These are phyloP conservation scores for Rhincodon typus DNA, from an alignment of 2,797 vertebrate species.

Conservation along the genomic window DNA sequence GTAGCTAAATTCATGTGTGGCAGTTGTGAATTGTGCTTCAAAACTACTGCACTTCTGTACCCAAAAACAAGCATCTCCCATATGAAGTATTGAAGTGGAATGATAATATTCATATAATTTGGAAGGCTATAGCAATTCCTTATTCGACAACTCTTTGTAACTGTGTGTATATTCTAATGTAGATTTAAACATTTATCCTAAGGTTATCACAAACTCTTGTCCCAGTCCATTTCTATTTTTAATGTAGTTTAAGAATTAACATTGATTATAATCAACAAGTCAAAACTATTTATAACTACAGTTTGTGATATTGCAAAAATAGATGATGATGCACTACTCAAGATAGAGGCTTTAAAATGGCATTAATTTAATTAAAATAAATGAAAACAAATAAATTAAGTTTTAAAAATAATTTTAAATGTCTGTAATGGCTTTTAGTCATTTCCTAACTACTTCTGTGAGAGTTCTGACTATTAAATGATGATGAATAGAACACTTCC, in stretches of 20 bases:
- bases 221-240: not conserved
- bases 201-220: not conserved
- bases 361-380: too few species aligned
- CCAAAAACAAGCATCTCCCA: not conserved
- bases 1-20: not conserved
- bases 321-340: not conserved
- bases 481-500: not conserved
- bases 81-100: not conserved
- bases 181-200: not conserved
- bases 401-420: not conserved
- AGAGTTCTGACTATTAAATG: not conserved
- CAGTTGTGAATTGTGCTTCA: not conserved
- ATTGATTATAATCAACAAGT: not conserved
- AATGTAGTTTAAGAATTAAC: not conserved
- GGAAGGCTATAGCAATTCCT: not conserved
- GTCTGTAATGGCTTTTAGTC: not conserved
- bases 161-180: not conserved
- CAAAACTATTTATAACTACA: not conserved
- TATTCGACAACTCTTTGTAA: not conserved
- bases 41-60: not conserved
- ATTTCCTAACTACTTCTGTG: not conserved
- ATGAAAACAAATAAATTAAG: too few species aligned
- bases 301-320: not conserved
- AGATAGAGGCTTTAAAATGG: too few species aligned
- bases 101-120: not conserved